phyloP scores from a whole-genome alignment of 2,113 vertebrate genomes.

The Amphiprion percula region DNA sequence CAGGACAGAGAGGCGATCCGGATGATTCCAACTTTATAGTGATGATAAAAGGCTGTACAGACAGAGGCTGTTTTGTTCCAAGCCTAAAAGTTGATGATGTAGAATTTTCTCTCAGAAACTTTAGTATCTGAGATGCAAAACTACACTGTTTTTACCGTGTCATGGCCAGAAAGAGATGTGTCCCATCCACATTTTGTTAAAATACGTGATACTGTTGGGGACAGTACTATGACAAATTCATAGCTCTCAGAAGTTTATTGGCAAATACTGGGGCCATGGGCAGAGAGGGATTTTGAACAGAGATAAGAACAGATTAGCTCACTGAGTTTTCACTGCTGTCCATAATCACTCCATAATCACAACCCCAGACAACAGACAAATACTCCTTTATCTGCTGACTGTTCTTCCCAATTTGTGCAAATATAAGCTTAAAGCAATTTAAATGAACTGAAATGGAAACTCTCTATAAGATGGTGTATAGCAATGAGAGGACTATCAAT shows the following conservation, averaged over 20 bases:
- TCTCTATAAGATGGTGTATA: no score
- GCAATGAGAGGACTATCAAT: no score
- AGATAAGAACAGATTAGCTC: not conserved
- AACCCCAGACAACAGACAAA: not conserved
- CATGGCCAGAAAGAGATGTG: not conserved
- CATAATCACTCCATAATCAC: not conserved
- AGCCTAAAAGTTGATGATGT: slow-evolving; percentile 18
- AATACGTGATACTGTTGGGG: not conserved
- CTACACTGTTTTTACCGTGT: not conserved
- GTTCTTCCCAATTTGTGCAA: no score
- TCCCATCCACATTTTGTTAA: not conserved
- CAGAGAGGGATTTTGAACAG: not conserved
- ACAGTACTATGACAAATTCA: not conserved
- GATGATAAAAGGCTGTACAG: slow-evolving; percentile 48
- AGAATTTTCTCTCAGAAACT: slow-evolving; percentile 12
- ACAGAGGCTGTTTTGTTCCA: slow-evolving; percentile 22
- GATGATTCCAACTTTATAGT: slow-evolving; percentile 50
- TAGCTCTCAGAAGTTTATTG: not conserved
- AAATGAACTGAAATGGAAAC: no score
- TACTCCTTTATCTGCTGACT: no score
- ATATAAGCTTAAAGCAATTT: no score
- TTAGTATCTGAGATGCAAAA: not conserved
- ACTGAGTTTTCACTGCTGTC: not conserved
- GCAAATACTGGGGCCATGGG: no score
- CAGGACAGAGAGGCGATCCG: slow-evolving; percentile 29